Conservation (phyloP, 2,888 invertebrate species). For the Helobdella robusta region DNA sequence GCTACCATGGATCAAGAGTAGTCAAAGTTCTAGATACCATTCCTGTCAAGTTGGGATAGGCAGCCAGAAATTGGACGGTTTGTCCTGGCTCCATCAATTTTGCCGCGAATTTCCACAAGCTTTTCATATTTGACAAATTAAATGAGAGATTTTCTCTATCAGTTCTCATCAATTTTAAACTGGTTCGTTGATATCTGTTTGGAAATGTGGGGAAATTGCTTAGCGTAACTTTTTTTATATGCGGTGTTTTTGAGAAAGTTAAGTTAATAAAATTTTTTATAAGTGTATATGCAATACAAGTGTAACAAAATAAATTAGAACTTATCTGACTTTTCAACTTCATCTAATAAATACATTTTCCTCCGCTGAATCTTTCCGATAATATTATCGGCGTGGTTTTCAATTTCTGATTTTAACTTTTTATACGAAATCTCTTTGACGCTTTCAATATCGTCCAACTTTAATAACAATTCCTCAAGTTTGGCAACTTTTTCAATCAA, state of each 20-base stretch:
- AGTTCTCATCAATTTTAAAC: constrained; percentile 27
- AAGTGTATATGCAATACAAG: too few relatives aligned
- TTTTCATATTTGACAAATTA: constrained; percentile 34
- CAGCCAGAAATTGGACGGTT: constrained; percentile 33
- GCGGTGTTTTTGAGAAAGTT: neutral
- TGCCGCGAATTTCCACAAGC: constrained; percentile 35
- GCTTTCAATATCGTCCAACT: constrained; percentile 32
- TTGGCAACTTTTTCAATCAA: constrained; percentile 32
- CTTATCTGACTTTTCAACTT: constrained; percentile 26
- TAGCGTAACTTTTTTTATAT: neutral
- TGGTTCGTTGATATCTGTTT: constrained; percentile 24
- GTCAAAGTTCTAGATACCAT: constrained; percentile 30
- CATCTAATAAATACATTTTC: constrained; percentile 30
- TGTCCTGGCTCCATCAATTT: constrained; percentile 34
- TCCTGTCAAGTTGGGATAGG: constrained; percentile 31
- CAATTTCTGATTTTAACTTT: constrained; percentile 33
- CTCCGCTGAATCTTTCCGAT: constrained; percentile 30
- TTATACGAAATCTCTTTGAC: constrained; percentile 32
- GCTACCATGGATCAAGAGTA: constrained; percentile 20
- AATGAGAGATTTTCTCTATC: constrained; percentile 32
- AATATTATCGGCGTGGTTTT: constrained; percentile 29
- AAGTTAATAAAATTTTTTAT: neutral
- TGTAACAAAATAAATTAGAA: too few relatives aligned
- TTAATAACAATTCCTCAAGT: constrained; percentile 29
- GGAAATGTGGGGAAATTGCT: neutral